Base-by-base conservation (phyloP, 2,797 vertebrate genomes). In the Falco concolor region DNA sequence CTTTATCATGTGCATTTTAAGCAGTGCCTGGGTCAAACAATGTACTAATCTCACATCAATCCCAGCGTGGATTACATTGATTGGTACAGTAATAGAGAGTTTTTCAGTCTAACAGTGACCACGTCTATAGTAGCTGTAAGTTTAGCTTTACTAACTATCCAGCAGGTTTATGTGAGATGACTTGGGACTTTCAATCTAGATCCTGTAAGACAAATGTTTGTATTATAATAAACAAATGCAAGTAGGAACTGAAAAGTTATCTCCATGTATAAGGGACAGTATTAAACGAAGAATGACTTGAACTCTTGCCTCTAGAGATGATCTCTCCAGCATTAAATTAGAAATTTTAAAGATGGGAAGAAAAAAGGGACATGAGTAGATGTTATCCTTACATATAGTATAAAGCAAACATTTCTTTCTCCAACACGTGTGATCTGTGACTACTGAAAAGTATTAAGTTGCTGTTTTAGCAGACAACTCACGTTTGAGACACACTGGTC, bases 391-490 rank as follows among this genome's bases (percentile, higher is more conserved):
- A 50, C 0, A 0, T 32, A 13, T 52, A 49, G 36, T 47, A 13
- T n/a, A 82, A 87, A 52, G 6, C 0, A 1, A 91, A 13, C 3
- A 19, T 52, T 40, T 45, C 4, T 9, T 30, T 77, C 53, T 52
- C 19, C 10, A 64, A 20, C 0, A 0, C 18, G 27, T 0, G 1
- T 59, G 52, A 25, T 38, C 38, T 78, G 16, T 28, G 40, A 77
- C 32, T 82, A 49, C 12, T 49, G 52, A 67, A 73, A 42, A 34
- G 24, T 13, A 49, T 61, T 36, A 52, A 59, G 24, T 23, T 85
- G 57, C 53, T 44, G 42, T 64, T 84, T 76, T 25, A 47, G 6
- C 40, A 84, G 75, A 52, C 79, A 75, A 5, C 34, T 8, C 20
- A 9, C 90, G 86, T 84, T 18, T 45, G 54, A 44, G 19, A 92